Percentiles rank a stretch among this genome's conserved stretches.
These are phyloP conservation scores for Gisinianus flammeolus DNA, from an alignment of 2,888 invertebrate genomes.

Conservation along the genomic window DNA sequence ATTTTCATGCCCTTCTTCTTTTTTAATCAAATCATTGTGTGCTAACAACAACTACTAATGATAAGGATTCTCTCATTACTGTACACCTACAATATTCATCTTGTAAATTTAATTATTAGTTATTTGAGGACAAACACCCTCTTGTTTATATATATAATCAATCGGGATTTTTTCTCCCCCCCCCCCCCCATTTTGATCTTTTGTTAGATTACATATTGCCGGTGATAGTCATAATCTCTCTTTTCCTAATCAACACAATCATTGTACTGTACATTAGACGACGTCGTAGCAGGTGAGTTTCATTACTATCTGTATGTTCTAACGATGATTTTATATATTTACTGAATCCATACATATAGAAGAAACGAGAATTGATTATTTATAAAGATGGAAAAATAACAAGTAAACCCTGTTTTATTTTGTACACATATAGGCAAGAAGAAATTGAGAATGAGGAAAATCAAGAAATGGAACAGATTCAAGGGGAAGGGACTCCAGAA, in stretches of 20 bases:
- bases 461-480: slow-evolving; percentile 57
- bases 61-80: background rate
- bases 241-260: slow-evolving; percentile 51
- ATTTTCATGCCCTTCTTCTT: background rate
- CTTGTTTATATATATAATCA: no score
- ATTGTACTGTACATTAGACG: slow-evolving; percentile 52
- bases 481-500: slow-evolving; percentile 47
- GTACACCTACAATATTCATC: background rate
- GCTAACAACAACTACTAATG: no score
- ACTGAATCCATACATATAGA: background rate
- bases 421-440: slow-evolving; percentile 42
- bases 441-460: slow-evolving; percentile 56
- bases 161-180: no score
- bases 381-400: no score
- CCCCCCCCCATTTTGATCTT: no score
- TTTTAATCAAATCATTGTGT: no score
- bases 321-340: background rate
- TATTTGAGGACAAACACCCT: background rate
- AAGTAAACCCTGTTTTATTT: background rate
- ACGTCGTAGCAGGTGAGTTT: slow-evolving; percentile 48
- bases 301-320: background rate
- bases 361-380: background rate
- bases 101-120: background rate
- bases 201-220: slow-evolving; percentile 54
- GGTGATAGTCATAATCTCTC: slow-evolving; percentile 43